phyloP scores from a whole-genome alignment of 1,140 invertebrate species.

The Anastrepha obliqua region DNA sequence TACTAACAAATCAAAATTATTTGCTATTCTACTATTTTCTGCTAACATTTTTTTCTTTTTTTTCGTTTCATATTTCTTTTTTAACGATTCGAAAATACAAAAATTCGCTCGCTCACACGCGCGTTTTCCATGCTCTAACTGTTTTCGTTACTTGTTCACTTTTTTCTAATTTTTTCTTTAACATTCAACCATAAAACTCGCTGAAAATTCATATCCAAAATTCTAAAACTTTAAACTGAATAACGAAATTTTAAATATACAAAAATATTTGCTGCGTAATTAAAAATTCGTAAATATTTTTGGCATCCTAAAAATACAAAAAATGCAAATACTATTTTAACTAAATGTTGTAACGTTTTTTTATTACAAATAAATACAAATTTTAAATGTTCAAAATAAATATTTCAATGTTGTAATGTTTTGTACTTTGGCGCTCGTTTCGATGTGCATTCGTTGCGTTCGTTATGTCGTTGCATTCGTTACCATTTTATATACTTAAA shows the following conservation, averaged over 20 bases:
- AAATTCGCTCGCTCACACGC: slow-evolving; percentile 32
- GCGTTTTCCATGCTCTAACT: slow-evolving; percentile 41
- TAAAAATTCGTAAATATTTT: slow-evolving; percentile 27
- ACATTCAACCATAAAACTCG: slow-evolving; percentile 45
- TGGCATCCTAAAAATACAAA: slow-evolving; percentile 3
- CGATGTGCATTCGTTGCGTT: slow-evolving; percentile 51
- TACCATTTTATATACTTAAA: slow-evolving; percentile 39
- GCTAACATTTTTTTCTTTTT: slow-evolving; percentile 3
- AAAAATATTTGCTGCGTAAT: slow-evolving; percentile 23
- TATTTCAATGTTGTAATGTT: slow-evolving; percentile 54
- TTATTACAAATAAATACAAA: slow-evolving; percentile 56
- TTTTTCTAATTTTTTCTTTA: neutral
- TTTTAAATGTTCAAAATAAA: slow-evolving; percentile 41
- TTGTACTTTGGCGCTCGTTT: slow-evolving; percentile 54
- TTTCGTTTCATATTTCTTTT: slow-evolving; percentile 1
- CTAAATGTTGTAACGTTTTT: slow-evolving; percentile 67
- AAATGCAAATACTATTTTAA: slow-evolving; percentile 54
- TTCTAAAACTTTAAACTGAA: neutral
- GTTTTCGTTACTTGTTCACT: neutral
- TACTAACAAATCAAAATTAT: slow-evolving; percentile 46
- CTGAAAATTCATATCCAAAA: neutral
- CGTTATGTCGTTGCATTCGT: slow-evolving; percentile 53
- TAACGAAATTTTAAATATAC: neutral
- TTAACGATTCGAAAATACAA: slow-evolving; percentile 44
- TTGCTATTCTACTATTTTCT: slow-evolving; percentile 17